A percentile compares a stretch with the other conserved stretches of the same genome.
Evolutionary conservation across 23 tunicate genomes (phyloP).

Genomic region (Aplidium turbinatum): DNA sequence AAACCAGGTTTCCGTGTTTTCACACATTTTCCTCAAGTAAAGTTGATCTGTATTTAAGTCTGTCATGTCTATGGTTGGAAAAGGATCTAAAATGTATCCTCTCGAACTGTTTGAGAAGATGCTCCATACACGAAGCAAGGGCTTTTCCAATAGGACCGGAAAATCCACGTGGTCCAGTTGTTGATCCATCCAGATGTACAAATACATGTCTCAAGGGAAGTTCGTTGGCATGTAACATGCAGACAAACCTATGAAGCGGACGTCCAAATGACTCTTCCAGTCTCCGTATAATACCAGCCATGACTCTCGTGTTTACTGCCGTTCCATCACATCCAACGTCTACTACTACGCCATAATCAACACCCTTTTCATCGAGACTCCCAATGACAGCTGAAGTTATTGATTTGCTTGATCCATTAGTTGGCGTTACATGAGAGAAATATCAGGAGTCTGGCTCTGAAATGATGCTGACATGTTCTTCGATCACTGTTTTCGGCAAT

Average conservation of each 20-base stretch:
- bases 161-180: constrained; percentile 10
- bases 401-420: constrained; percentile 12
- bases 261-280: constrained; percentile 9
- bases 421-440: constrained; percentile 5
- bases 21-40: too few relatives aligned
- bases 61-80: neutral
- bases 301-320: neutral
- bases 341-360: too few relatives aligned
- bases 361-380: neutral
- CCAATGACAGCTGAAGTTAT: neutral
- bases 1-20: too few relatives aligned
- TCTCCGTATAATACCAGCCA: neutral
- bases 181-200: neutral
- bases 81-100: neutral
- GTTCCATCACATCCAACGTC: constrained; percentile 1
- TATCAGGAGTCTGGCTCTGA: neutral
- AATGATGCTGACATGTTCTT: constrained; percentile 16
- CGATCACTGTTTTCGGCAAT: neutral
- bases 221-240: constrained; percentile 9
- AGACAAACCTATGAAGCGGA: neutral
- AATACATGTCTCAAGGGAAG: constrained; percentile 7
- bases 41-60: neutral
- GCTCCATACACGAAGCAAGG: neutral
- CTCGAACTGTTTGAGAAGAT: neutral
- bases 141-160: neutral